Evolutionary conservation across 2,797 vertebrate species (phyloP), one percentile per base, ranked within the genome.

Genomic region (Thripadectes ignobilis): DNA sequence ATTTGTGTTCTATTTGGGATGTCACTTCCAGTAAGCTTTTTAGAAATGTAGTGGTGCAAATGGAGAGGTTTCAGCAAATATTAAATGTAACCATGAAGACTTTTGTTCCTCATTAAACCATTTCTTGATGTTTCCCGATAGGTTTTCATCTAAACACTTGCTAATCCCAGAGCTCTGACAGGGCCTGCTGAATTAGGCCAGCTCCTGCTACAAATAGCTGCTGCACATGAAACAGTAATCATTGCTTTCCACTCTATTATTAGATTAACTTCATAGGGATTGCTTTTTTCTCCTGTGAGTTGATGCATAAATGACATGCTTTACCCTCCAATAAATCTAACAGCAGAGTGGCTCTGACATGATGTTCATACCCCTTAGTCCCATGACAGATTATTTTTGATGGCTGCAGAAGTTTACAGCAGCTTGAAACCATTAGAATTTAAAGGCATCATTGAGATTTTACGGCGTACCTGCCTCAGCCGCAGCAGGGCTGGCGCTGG

Each of bases 281-380:
- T 98, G 97, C 96, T 96, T 97, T 97, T 97, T 97, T 97, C 97
- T 98, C 96, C 93, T 97, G 97, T 98, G 97, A 97, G 87, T 97
- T 98, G 97, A 98, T 97, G 97, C 97, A 98, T 97, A 98, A 98
- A 98, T 97, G 98, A 98, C 98, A 98, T 96, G 96, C 95, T 98
- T 98, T 98, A 98, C 97, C 96, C 96, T 97, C 94, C 96, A 97
- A 98, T 98, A 98, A 98, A 98, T 98, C 97, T 98, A 98, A 96
- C 95, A 93, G 95, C 91, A 96, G 96, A 97, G 86, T 97, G 92
- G 89, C 96, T 97, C 55, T 97, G 98, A 98, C 97, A 97, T 94
- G 96, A 97, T 97, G 97, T 97, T 97, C 97, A 85, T 96, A 97
- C 91, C 92, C 93, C 88, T 96, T 95, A 85, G 89, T 97, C 98